Conservation (phyloP, 2,888 invertebrate species). For the Papilio protenor region DNA sequence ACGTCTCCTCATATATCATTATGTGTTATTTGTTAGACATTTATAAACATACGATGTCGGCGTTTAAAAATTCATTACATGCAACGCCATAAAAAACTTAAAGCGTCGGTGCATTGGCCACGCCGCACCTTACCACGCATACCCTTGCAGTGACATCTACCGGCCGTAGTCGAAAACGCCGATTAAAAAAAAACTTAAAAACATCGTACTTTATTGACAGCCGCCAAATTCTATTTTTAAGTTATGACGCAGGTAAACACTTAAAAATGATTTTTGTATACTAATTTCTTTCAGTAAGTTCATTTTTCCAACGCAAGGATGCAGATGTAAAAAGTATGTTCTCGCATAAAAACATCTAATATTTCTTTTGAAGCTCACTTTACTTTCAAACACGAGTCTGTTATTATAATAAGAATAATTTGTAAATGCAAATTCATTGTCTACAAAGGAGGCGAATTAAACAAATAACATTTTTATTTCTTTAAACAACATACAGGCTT, state of each 20-base stretch:
- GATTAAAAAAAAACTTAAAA: conserved; percentile 60
- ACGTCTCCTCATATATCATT: not conserved
- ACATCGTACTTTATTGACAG: conserved; percentile 61
- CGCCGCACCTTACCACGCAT: conserved; percentile 48
- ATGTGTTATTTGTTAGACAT: conserved; percentile 15
- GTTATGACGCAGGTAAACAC: conserved; percentile 69
- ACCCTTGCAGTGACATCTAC: conserved; percentile 82
- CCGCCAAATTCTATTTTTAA: conserved; percentile 71
- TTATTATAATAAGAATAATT: not conserved
- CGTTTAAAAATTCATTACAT: conserved; percentile 29
- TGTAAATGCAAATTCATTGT: conserved; percentile 1
- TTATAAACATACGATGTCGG: not conserved
- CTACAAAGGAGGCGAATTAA: not conserved
- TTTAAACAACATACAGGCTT: conserved; percentile 8
- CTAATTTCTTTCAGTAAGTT: conserved; percentile 3
- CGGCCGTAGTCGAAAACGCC: conserved; percentile 77
- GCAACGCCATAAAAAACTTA: conserved; percentile 26
- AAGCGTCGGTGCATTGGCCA: conserved; percentile 24
- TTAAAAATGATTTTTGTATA: conserved; percentile 20
- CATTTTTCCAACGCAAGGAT: not conserved
- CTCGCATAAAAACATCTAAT: not conserved
- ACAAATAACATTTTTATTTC: not conserved
- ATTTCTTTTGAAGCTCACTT: conserved; percentile 21
- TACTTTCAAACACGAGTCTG: not conserved
- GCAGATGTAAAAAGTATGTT: not conserved